Evolutionary conservation across 2,888 invertebrate genomes (phyloP), one percentile per base, ranked within the genome.

Genomic region (Opisthograptis luteolata): DNA sequence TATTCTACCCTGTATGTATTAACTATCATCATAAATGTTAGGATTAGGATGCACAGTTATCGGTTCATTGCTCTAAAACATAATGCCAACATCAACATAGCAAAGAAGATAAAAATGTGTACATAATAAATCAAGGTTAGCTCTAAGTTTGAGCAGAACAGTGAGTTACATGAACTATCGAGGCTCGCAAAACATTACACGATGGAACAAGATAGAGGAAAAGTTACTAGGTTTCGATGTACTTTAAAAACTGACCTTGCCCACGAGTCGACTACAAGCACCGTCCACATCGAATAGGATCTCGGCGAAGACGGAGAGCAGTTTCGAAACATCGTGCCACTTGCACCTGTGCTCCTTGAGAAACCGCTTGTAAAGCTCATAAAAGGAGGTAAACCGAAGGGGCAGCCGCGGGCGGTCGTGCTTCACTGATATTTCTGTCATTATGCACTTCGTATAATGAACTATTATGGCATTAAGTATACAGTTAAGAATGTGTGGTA

Each of bases 261-360:
- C 79, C 58, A 75, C 73, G 32, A 85, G 79, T 58, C 77, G 78
- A 66, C 73, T 79, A 74, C 83, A 87, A 51, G 84, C 84, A 66
- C 80, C 84, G 65, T 90, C 89, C 58, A 87, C 82, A 75, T 88
- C 87, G 68, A 90, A 89, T 65, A 90, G 81, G 56, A 89, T 78
- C 64, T 91, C 91, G 39, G 87, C 85, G 31, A 89, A 70, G 30
- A 86, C 81, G 43, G 81, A 77, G 58, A 91, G 75, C 35, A 90
- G 73, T 79, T 89, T 89, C 37, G 87, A 72, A 57, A 91, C 73
- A 73, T 90, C 89, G 65, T 87, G 88, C 91, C 89, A 91, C 67
- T 84, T 86, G 77, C 87, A 89, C 53, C 86, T 81, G 73, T 88
- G 87, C 58, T 88, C 88, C 78, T 89, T 87, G 58, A 90, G 82